Evolutionary conservation across 2,888 invertebrate species (phyloP).

Genomic region (Vesta saturnalis): DNA sequence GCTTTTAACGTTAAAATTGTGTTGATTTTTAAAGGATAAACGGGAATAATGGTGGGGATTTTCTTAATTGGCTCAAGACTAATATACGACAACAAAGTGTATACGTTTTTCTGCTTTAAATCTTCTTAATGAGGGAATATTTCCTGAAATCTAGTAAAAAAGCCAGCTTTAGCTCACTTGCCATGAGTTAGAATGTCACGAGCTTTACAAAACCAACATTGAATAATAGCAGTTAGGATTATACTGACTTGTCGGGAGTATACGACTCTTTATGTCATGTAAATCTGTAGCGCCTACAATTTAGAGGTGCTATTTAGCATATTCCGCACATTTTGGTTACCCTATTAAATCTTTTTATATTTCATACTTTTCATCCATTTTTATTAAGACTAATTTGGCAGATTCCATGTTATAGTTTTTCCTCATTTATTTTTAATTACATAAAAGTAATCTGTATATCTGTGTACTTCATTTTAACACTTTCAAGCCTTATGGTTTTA

Average conservation of each 20-base stretch:
- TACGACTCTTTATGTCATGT: constrained; percentile 30
- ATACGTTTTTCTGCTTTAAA: constrained; percentile 25
- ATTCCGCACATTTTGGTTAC: background rate
- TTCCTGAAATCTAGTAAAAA: constrained; percentile 22
- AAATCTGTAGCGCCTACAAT: constrained; percentile 21
- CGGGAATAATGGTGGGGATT: constrained; percentile 7
- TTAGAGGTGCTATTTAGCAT: constrained; percentile 10
- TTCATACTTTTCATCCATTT: background rate
- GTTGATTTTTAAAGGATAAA: constrained; percentile 3
- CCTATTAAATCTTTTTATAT: background rate
- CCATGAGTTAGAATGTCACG: constrained; percentile 34
- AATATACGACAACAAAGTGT: constrained; percentile 5
- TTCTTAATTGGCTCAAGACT: constrained; percentile 19
- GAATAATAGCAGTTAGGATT: constrained; percentile 48
- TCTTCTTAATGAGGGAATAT: constrained; percentile 45
- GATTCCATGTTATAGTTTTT: too few relatives aligned
- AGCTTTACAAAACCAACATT: constrained; percentile 43
- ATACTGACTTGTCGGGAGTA: constrained; percentile 44
- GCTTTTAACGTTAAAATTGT: background rate
- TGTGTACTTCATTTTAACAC: too few relatives aligned
- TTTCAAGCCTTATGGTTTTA: too few relatives aligned
- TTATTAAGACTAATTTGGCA: background rate
- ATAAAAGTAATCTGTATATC: too few relatives aligned
- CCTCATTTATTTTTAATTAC: too few relatives aligned
- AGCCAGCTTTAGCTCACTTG: constrained; percentile 3